Evolutionary conservation across 2,888 invertebrate species (phyloP), one percentile per base, ranked within the genome.

Genomic region (Rhopalosiphum nymphaeae): DNA sequence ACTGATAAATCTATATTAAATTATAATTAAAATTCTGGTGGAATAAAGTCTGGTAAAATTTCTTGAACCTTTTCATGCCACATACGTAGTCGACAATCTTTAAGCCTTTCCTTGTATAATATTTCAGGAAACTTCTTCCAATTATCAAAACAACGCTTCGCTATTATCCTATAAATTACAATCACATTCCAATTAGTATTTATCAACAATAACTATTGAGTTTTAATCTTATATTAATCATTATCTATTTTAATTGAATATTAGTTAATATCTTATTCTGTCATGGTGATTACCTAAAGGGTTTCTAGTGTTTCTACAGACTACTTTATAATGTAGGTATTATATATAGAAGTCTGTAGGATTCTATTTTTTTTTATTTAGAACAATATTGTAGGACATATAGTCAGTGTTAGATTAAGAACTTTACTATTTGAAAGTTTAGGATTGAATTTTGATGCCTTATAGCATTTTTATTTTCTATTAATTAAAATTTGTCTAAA

Each of bases 21-120:
- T 61, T 88, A 29, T 88, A n/a, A 67, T 36, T 36, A 26, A 86
- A 61, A 94, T 44, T 86, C 67, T 49, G 90, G 90, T 49, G 94
- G 90, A 61, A 91, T 91, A 84, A 95, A 95, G 57, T 95, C 95
- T 84, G 95, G 95, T 90, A 95, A 84, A 94, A 95, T 91, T 94
- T 95, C 95, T 94, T 95, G 94, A 36, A 95, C 95, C 90, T 95
- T 95, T 84, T 94, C 94, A 49, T 93, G 94, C 95, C 95, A 95
- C 36, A 53, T 49, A 44, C 95, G 95, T 53, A 95, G 56, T 84
- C 95, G 49, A 25, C 94, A 91, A 16, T 94, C 94, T 94, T 95
- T 95, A 29, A 94, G 78, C 85, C 94, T 92, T 94, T 95, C 95
- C 46, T 89, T 91, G 84, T 94, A 94, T 10, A 93, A 11, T 89